These are phyloP conservation scores for Sternotherus odoratus DNA, from an alignment of 2,797 vertebrate genomes.

Conservation along the genomic window DNA sequence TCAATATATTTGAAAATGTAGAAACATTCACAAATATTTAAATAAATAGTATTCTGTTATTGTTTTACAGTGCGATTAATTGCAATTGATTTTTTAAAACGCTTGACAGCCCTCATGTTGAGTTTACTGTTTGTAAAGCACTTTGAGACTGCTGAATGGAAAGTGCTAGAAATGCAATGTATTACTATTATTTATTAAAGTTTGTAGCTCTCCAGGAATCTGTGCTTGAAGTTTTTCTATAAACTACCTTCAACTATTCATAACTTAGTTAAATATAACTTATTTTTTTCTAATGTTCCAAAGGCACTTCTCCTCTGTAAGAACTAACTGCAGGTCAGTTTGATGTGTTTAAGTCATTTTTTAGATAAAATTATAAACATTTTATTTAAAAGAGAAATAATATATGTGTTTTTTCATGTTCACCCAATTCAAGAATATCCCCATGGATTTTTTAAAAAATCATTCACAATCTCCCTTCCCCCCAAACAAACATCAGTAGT, in stretches of 20 bases:
- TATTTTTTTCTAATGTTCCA: neutral
- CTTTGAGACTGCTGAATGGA: neutral
- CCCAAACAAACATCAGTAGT: neutral
- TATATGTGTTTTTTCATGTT: neutral
- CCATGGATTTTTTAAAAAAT: neutral
- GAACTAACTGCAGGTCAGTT: neutral
- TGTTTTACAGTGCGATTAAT: too few relatives aligned
- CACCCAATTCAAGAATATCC: neutral
- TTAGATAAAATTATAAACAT: neutral
- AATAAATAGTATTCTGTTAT: too few relatives aligned
- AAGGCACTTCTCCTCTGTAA: neutral
- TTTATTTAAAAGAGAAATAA: rapidly evolving
- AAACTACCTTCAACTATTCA: rapidly evolving
- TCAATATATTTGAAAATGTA: too few relatives aligned
- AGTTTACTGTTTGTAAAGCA: neutral
- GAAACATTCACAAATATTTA: too few relatives aligned
- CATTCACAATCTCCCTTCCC: neutral
- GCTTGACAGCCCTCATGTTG: too few relatives aligned
- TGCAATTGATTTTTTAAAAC: too few relatives aligned
- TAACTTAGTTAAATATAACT: neutral
- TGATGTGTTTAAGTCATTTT: neutral
- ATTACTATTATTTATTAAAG: neutral
- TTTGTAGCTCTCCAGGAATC: rapidly evolving
- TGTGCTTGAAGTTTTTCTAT: rapidly evolving
- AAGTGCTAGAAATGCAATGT: neutral